Percentiles rank a stretch among this genome's conserved stretches.
Evolutionary conservation across 2,797 vertebrate genomes (phyloP).

Genomic region (Lepidocolaptes lacrymiger): DNA sequence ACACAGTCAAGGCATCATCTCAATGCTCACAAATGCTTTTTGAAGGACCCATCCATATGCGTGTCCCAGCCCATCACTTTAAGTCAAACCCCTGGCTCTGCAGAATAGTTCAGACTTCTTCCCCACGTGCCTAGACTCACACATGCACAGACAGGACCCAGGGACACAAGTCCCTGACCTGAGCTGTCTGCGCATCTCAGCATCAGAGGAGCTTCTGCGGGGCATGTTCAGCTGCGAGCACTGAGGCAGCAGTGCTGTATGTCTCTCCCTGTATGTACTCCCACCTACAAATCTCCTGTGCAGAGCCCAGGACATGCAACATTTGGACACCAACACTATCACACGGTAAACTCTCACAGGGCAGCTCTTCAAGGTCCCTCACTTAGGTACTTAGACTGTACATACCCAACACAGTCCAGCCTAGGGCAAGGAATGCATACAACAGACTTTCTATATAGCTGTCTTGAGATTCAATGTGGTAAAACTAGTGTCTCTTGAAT

Average conservation of each 20-base stretch:
- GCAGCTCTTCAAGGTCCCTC: neutral
- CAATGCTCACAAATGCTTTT: neutral
- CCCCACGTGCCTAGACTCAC: accelerated
- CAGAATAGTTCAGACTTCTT: neutral
- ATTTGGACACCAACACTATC: neutral
- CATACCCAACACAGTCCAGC: neutral
- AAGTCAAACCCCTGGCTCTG: neutral
- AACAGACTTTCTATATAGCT: neutral
- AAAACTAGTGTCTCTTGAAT: neutral
- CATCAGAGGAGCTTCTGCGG: neutral
- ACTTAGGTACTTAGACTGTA: neutral
- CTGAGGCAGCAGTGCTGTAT: neutral
- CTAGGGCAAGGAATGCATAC: neutral
- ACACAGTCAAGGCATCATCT: neutral
- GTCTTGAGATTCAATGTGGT: neutral
- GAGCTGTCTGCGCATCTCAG: neutral
- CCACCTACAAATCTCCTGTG: neutral
- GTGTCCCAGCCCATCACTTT: neutral
- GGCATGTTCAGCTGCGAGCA: accelerated
- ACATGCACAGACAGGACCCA: accelerated
- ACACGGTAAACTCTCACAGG: neutral
- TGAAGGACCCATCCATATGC: neutral
- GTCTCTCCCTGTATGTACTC: neutral
- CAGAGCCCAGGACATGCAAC: neutral
- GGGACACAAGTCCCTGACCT: neutral